Conservation (phyloP, 2,888 invertebrate species). For the Gryllus longicercus region DNA sequence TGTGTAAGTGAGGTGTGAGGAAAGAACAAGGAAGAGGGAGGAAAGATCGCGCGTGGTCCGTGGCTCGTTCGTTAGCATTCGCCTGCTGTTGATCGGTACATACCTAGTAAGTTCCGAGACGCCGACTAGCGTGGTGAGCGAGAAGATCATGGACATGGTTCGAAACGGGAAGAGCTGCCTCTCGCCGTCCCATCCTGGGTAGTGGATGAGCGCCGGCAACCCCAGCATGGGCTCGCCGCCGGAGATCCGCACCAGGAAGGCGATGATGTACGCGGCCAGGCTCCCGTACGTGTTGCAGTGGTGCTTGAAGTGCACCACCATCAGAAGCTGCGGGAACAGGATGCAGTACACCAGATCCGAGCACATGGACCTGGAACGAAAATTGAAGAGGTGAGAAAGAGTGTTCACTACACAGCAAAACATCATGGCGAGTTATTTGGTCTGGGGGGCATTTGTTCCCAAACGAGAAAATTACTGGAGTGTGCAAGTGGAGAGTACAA, state of each 20-base stretch:
- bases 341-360: conserved; percentile 98
- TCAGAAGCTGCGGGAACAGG: conserved; percentile 94
- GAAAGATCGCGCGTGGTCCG: neutral
- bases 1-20: too few relatives aligned
- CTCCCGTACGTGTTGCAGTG: conserved; percentile 98
- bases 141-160: conserved; percentile 89
- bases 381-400: too few relatives aligned
- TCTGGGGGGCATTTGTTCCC: too few relatives aligned
- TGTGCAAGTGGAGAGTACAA: too few relatives aligned
- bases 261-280: conserved; percentile 80
- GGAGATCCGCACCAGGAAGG: conserved; percentile 74
- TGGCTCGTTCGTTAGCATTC: too few relatives aligned
- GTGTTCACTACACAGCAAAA: neutral
- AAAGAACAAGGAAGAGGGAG: too few relatives aligned
- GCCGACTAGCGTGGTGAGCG: conserved; percentile 72
- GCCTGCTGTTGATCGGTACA: conserved; percentile 36
- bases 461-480: too few relatives aligned
- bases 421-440: too few relatives aligned
- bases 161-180: conserved; percentile 92
- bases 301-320: conserved; percentile 93
- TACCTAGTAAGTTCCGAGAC: conserved; percentile 80
- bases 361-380: conserved; percentile 79
- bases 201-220: conserved; percentile 78
- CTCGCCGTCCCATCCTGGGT: conserved; percentile 74
- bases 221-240: conserved; percentile 86